Conservation (phyloP, 2,888 invertebrate genomes). For the Cosmia trapezina region DNA sequence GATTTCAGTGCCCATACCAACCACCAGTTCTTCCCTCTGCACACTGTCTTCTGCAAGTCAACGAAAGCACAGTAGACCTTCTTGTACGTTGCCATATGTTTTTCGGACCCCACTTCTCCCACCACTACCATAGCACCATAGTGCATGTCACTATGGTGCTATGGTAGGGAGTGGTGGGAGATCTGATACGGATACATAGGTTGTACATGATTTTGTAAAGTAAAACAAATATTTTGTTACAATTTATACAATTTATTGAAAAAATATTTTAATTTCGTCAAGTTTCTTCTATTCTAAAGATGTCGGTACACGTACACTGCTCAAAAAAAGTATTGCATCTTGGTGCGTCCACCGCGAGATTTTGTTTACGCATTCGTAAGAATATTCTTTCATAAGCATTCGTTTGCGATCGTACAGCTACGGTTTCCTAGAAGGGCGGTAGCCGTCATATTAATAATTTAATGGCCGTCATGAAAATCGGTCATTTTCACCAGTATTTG, state of each 20-base stretch:
- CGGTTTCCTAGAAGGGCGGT: no score
- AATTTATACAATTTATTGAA: constrained; percentile 61
- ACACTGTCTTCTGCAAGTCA: neutral
- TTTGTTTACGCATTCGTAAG: neutral
- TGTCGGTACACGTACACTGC: constrained; percentile 24
- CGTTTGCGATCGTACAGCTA: no score
- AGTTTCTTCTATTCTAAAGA: constrained; percentile 34
- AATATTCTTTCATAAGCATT: neutral
- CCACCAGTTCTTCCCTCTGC: neutral
- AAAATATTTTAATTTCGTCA: constrained; percentile 51
- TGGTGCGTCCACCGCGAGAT: neutral
- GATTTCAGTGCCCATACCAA: no score
- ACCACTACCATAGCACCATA: neutral
- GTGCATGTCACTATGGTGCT: no score
- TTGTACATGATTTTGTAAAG: neutral
- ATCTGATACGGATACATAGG: neutral
- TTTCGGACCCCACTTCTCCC: no score
- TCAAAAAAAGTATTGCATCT: constrained; percentile 13
- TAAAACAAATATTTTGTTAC: constrained; percentile 56
- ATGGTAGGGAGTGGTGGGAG: no score
- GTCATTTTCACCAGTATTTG: no score
- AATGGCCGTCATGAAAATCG: no score
- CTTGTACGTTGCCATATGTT: neutral
- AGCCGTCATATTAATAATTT: no score
- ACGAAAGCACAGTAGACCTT: neutral